Conservation (phyloP, 2,888 invertebrate genomes). For the Shargacucullia verbasci region DNA sequence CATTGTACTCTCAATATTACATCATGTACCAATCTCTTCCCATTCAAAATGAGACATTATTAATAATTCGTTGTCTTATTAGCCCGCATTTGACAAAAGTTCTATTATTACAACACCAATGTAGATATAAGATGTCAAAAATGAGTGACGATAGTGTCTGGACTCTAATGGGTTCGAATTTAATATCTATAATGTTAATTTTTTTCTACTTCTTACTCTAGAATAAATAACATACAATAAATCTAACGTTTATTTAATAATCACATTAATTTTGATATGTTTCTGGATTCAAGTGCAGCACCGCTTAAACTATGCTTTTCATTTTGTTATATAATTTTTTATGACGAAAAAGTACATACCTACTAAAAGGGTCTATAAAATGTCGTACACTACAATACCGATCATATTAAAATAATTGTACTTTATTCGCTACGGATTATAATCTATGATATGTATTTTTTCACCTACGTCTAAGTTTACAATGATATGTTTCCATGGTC, state of each 20-base stretch:
- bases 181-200: conserved; percentile 60
- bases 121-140: conserved; percentile 57
- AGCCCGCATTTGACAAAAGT: conserved; percentile 88
- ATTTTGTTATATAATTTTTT: conserved; percentile 63
- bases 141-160: conserved; percentile 55
- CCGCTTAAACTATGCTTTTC: conserved; percentile 75
- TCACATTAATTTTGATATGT: conserved; percentile 88
- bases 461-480: conserved; percentile 75
- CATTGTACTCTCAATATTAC: conserved; percentile 53
- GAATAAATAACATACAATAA: conserved; percentile 72
- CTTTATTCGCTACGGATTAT: conserved; percentile 81
- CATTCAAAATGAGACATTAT: conserved; percentile 56
- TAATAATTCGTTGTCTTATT: conserved; percentile 83
- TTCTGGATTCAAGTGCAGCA: conserved; percentile 79
- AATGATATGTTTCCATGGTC: conserved; percentile 86
- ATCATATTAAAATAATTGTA: conserved; percentile 87
- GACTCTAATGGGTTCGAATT: conserved; percentile 52
- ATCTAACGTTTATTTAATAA: conserved; percentile 70
- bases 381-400: conserved; percentile 83
- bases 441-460: conserved; percentile 81
- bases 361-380: conserved; percentile 79
- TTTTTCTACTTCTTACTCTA: conserved; percentile 70
- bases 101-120: conserved; percentile 62
- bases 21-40: conserved; percentile 54
- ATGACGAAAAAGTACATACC: conserved; percentile 60